Conservation (phyloP, 2,797 vertebrate genomes). For the Okamejei kenojei region DNA sequence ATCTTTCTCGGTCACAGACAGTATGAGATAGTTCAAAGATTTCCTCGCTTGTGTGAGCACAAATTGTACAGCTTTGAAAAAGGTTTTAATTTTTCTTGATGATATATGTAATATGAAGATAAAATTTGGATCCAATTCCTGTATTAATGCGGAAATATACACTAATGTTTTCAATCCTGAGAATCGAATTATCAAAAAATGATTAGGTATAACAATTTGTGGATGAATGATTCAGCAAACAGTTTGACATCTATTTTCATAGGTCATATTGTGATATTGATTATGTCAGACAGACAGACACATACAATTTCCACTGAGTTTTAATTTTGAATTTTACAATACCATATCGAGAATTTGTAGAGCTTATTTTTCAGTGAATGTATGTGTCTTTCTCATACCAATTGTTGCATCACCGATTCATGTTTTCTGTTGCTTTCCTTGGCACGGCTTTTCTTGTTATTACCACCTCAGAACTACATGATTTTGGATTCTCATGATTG, state of each 20-base stretch:
- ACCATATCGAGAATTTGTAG: constrained; percentile 42
- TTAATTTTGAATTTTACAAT: constrained; percentile 42
- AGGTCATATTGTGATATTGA: constrained; percentile 41
- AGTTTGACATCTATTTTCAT: not conserved
- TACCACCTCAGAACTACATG: not conserved
- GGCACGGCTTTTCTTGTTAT: not conserved
- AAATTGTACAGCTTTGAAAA: not conserved
- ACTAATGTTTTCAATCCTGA: not conserved
- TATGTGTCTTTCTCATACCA: not conserved
- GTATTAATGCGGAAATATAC: not conserved
- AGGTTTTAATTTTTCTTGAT: not conserved
- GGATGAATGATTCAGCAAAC: not conserved
- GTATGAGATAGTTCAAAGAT: constrained; percentile 44
- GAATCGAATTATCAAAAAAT: not conserved
- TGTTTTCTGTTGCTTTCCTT: not conserved
- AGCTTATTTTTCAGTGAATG: constrained; percentile 44
- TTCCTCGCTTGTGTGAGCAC: not conserved
- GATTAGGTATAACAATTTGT: not conserved
- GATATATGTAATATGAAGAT: not conserved
- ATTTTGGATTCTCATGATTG: not conserved
- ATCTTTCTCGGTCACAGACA: constrained; percentile 49
- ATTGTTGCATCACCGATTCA: not conserved
- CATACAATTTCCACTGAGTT: too few species aligned
- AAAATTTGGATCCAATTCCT: not conserved
- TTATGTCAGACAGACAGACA: constrained; percentile 43